phyloP scores from a whole-genome alignment of 2,797 vertebrate species.

The Hypotaenidia okinawae region DNA sequence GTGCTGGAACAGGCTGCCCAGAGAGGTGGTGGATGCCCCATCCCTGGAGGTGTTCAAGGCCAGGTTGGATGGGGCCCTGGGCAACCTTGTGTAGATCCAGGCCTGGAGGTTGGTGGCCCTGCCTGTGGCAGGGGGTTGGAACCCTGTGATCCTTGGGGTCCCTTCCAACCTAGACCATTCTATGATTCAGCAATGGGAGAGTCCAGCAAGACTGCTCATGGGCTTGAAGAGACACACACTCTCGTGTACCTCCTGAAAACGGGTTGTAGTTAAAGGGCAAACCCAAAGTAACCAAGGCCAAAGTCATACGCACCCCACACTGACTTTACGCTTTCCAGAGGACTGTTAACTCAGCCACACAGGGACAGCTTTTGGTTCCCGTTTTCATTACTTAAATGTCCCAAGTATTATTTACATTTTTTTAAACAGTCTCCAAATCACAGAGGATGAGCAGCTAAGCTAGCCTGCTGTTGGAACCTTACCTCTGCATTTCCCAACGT shows the following conservation, averaged over 20 bases:
- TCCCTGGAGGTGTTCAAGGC: too few species aligned
- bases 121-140: too few species aligned
- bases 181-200: neutral
- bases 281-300: neutral
- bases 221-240: neutral
- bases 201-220: neutral
- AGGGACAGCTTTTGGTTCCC: neutral
- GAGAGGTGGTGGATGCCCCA: too few species aligned
- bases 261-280: neutral
- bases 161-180: too few species aligned
- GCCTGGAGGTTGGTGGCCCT: too few species aligned
- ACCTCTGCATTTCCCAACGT: neutral
- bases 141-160: too few species aligned
- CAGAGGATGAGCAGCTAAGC: neutral
- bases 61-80: too few species aligned
- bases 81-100: too few species aligned
- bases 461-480: neutral
- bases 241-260: neutral
- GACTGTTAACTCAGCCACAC: neutral
- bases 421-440: neutral
- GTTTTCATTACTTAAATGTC: neutral
- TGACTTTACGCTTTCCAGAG: neutral
- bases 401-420: neutral
- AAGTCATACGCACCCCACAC: fast-evolving
- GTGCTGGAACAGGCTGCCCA: too few species aligned